phyloP scores from a whole-genome alignment of 2,888 invertebrate species.

The Epinotia nisella region DNA sequence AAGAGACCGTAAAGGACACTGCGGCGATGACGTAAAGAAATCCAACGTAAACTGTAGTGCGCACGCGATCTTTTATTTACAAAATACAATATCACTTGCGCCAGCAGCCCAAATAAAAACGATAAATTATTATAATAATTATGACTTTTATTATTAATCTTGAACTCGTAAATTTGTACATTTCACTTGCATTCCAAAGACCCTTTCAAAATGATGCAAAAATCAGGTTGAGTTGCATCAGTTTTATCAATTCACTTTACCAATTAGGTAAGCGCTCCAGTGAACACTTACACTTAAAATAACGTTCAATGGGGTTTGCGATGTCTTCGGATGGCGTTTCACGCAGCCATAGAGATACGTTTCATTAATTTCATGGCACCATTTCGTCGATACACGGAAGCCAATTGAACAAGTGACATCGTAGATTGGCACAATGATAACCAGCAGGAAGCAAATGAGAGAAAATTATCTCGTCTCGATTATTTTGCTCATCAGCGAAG shows the following conservation, averaged over 20 bases:
- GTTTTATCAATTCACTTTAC: slow-evolving; percentile 23
- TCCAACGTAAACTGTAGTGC: not conserved
- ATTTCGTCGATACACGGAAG: slow-evolving; percentile 30
- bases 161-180: slow-evolving; percentile 36
- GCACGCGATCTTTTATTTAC: slow-evolving; percentile 5
- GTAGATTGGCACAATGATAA: slow-evolving; percentile 54
- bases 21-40: slow-evolving; percentile 14
- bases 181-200: slow-evolving; percentile 32
- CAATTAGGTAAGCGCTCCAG: slow-evolving; percentile 10
- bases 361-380: slow-evolving; percentile 36
- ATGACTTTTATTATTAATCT: slow-evolving; percentile 30
- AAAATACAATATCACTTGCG: slow-evolving; percentile 1
- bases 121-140: slow-evolving; percentile 27
- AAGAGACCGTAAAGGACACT: slow-evolving; percentile 15
- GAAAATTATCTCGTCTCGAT: slow-evolving; percentile 31
- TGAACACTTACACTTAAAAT: slow-evolving; percentile 7
- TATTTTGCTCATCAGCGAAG: slow-evolving; percentile 32
- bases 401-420: slow-evolving; percentile 34
- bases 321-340: slow-evolving; percentile 5
- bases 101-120: slow-evolving; percentile 12
- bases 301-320: not conserved
- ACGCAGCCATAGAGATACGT: slow-evolving; percentile 17
- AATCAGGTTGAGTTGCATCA: slow-evolving; percentile 40
- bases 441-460: slow-evolving; percentile 59
- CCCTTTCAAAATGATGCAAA: slow-evolving; percentile 39